Conservation (phyloP, 2,888 invertebrate genomes). For the Periphyllus acericola region DNA sequence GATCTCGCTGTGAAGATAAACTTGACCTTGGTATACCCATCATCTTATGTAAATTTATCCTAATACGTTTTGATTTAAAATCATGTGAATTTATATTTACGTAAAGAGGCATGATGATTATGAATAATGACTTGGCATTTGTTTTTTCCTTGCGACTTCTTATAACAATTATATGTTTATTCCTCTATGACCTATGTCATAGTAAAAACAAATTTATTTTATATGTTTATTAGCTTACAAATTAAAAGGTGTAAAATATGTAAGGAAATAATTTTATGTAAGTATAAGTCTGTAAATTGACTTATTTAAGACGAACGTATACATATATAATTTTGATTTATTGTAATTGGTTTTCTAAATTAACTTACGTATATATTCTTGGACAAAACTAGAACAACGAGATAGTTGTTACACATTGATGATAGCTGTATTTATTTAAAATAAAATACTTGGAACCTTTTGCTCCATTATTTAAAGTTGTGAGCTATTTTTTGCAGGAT, state of each 20-base stretch:
- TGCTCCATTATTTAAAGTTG: no score
- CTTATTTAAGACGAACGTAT: neutral
- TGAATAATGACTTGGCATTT: slow-evolving; percentile 5
- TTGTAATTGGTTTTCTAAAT: neutral
- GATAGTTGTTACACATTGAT: neutral
- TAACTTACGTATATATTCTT: neutral
- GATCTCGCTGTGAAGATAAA: neutral
- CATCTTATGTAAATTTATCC: slow-evolving; percentile 10
- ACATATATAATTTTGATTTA: neutral
- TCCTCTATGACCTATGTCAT: neutral
- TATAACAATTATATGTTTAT: neutral
- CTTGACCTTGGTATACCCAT: slow-evolving; percentile 26
- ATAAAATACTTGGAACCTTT: neutral
- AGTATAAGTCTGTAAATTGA: neutral
- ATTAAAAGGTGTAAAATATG: slow-evolving; percentile 21
- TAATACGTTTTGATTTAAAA: slow-evolving; percentile 1
- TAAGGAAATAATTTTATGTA: neutral
- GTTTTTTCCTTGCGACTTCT: neutral
- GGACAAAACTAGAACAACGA: neutral
- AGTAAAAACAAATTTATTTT: neutral
- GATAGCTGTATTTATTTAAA: neutral
- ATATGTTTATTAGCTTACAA: slow-evolving; percentile 13
- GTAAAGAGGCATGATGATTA: slow-evolving; percentile 5
- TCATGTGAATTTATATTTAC: slow-evolving; percentile 12
- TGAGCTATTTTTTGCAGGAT: no score